These are phyloP conservation scores for Leptodactylus fuscus DNA, from an alignment of 2,113 vertebrate species.

Conservation along the genomic window DNA sequence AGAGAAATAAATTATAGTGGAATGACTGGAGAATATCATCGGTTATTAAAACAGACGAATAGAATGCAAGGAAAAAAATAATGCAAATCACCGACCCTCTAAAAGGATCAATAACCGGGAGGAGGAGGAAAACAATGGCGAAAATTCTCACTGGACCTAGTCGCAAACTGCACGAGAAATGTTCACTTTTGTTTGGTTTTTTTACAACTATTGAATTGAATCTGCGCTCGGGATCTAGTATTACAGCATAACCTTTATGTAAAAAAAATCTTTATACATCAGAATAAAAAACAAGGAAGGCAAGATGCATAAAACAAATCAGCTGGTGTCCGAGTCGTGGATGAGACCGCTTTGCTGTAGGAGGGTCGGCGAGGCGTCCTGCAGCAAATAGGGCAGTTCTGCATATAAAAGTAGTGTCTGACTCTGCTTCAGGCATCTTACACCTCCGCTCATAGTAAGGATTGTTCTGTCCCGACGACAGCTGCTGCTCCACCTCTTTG, in stretches of 20 bases:
- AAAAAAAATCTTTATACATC: slow-evolving; percentile 97
- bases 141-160: slow-evolving; percentile 75
- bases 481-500: slow-evolving; percentile 79
- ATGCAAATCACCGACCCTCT: slow-evolving; percentile 67
- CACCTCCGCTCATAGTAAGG: slow-evolving; percentile 76
- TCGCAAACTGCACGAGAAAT: slow-evolving; percentile 76
- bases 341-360: slow-evolving; percentile 75
- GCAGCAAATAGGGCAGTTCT: slow-evolving; percentile 58
- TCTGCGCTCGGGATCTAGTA: slow-evolving; percentile 82
- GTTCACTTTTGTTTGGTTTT: slow-evolving; percentile 62
- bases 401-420: slow-evolving; percentile 78
- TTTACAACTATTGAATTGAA: slow-evolving; percentile 80
- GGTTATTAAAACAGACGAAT: slow-evolving; percentile 70
- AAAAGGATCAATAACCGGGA: slow-evolving; percentile 69
- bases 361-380: slow-evolving; percentile 62
- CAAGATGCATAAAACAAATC: slow-evolving; percentile 97
- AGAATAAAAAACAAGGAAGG: slow-evolving; percentile 92
- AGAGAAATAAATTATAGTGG: slow-evolving; percentile 82
- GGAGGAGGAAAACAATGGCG: slow-evolving; percentile 25
- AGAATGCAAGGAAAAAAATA: slow-evolving; percentile 62
- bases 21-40: slow-evolving; percentile 74
- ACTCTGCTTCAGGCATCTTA: slow-evolving; percentile 92
- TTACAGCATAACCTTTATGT: slow-evolving; percentile 86
- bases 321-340: slow-evolving; percentile 74
- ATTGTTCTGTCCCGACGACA: slow-evolving; percentile 82